Base-by-base conservation (phyloP, 2,888 invertebrate species). In the Mythimna impura region DNA sequence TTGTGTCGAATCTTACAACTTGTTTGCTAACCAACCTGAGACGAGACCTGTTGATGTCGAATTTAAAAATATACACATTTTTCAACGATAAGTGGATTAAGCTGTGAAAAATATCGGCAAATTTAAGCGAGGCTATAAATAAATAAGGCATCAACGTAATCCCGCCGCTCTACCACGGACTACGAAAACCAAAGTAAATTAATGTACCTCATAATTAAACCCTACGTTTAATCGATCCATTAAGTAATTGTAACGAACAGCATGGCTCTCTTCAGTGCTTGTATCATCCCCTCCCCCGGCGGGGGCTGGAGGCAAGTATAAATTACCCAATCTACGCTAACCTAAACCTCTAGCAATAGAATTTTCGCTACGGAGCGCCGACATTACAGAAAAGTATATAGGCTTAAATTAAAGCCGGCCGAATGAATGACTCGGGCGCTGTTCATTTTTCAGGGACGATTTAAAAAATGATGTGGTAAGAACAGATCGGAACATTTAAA, bases 251-350 rank as follows among this genome's bases (percentile, higher is more conserved):
- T 93, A 94, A 93, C 92, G 92, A 93, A 93, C 91, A 93, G 89
- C 91, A 91, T 91, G 90, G 91, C 91, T 93, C 90, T 90, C 88
- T 92, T 90, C 89, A 90, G 89, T 90, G 90, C 92, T 92, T 92
- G 91, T 92, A 92, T 90, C 91, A 89, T 86, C 89, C 90, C 88
- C 89, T 50, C 89, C 87, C 86, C 85, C 84, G 80, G 84, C 89
- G 82, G 88, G 91, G 89, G 91, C 86, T 89, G 91, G 92, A 91
- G 94, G 95, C 94, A 92, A 95, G 93, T 95, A 95, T 95, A 96
- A 95, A 96, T 95, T 95, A 95, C 95, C 95, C 94, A 95, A 95
- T 95, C 95, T 95, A 93, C 94, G 93, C 90, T 94, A 93, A 94
- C 94, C 94, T 92, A 93, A 94, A 93, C 93, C 94, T 94, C 91